Conservation (phyloP, 2,888 invertebrate species). For the Acrobasis repandana region DNA sequence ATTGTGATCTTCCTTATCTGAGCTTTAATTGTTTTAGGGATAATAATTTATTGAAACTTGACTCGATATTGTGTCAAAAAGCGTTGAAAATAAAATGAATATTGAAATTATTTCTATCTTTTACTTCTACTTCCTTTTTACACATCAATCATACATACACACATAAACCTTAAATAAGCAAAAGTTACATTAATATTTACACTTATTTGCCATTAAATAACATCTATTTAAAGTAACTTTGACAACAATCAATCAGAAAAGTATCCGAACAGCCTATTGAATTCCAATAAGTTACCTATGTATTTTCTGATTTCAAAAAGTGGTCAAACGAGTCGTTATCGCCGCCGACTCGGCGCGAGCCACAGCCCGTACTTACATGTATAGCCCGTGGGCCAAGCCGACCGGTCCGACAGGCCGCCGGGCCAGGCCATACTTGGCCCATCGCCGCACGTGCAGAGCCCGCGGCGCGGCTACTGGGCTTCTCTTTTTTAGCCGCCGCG, state of each 20-base stretch:
- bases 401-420: slow-evolving; percentile 20
- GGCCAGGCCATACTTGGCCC: slow-evolving; percentile 35
- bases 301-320: slow-evolving; percentile 55
- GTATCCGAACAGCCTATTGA: slow-evolving; percentile 26
- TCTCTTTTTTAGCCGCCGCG: slow-evolving; percentile 55
- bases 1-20: slow-evolving; percentile 67
- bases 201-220: slow-evolving; percentile 23
- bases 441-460: slow-evolving; percentile 68
- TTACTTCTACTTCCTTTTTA: slow-evolving; percentile 40
- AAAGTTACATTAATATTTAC: background rate
- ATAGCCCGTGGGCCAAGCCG: background rate
- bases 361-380: slow-evolving; percentile 24
- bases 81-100: slow-evolving; percentile 51
- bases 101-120: slow-evolving; percentile 58
- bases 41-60: slow-evolving; percentile 63
- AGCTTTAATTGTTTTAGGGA: slow-evolving; percentile 76
- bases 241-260: slow-evolving; percentile 35
- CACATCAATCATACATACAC: slow-evolving; percentile 23
- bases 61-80: slow-evolving; percentile 34
- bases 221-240: slow-evolving; percentile 18
- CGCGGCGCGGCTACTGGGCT: slow-evolving; percentile 70
- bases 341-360: slow-evolving; percentile 50
- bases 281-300: slow-evolving; percentile 47
- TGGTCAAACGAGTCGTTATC: slow-evolving; percentile 59
- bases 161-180: slow-evolving; percentile 8